Conservation (phyloP, 2,797 vertebrate genomes). For the Corythornis leucogaster region DNA sequence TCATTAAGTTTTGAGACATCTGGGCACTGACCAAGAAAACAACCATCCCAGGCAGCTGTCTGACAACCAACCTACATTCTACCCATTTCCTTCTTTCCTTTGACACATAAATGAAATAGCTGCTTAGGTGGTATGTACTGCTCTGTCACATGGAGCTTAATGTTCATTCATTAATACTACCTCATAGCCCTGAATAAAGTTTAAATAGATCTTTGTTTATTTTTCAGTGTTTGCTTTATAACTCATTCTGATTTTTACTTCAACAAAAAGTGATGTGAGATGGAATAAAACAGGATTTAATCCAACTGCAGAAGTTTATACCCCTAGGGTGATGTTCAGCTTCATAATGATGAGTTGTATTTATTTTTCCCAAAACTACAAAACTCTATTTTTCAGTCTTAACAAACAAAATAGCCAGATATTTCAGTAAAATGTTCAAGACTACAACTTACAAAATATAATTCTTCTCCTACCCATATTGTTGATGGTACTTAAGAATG, state of each 20-base stretch:
- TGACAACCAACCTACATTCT: background rate
- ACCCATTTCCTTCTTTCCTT: background rate
- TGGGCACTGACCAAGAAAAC: background rate
- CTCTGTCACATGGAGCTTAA: background rate
- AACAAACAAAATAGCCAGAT: background rate
- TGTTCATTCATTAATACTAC: background rate
- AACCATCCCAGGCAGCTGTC: background rate
- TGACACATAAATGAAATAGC: background rate
- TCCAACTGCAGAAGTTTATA: background rate
- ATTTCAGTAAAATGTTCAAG: background rate
- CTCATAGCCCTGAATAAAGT: background rate
- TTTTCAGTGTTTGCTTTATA: slow-evolving; percentile 4
- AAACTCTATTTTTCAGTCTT: background rate
- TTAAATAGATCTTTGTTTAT: background rate
- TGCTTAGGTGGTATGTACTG: background rate
- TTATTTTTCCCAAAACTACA: background rate
- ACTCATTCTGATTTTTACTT: background rate
- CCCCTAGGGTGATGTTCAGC: background rate
- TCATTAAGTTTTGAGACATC: background rate
- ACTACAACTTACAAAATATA: background rate
- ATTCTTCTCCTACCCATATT: background rate
- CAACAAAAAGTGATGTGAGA: background rate
- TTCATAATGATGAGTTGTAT: background rate
- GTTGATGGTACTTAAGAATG: background rate
- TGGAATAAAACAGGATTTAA: background rate